A percentile compares a stretch with the other conserved stretches of the same genome.
Conservation (phyloP, 2,888 invertebrate genomes). For the Urechis unicinctus region DNA sequence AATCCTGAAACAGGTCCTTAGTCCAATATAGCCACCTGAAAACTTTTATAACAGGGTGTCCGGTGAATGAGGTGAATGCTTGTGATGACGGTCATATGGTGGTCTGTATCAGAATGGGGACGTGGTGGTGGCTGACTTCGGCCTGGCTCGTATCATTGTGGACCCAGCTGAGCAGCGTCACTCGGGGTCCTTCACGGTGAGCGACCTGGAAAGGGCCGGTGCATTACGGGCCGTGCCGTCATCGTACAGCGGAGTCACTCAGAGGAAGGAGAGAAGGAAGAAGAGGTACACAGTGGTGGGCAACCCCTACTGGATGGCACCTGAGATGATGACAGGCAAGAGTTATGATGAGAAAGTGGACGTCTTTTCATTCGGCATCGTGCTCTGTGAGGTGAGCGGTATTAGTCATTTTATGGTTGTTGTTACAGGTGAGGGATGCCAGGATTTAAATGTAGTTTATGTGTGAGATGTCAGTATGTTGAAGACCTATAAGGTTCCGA, state of each 20-base stretch:
- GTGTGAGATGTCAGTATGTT: too few relatives aligned
- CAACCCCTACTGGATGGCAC: slow-evolving; percentile 98
- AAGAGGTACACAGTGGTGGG: slow-evolving; percentile 93
- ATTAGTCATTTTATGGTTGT: neutral
- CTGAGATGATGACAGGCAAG: slow-evolving; percentile 96
- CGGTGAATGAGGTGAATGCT: too few relatives aligned
- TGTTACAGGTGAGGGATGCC: too few relatives aligned
- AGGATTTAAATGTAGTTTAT: too few relatives aligned
- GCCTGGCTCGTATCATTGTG: slow-evolving; percentile 66
- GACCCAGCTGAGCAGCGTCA: slow-evolving; percentile 6
- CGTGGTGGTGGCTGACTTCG: slow-evolving; percentile 93
- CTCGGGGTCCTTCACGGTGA: neutral
- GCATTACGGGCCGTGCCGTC: too few relatives aligned
- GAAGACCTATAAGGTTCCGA: too few relatives aligned
- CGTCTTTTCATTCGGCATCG: slow-evolving; percentile 91
- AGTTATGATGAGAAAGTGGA: slow-evolving; percentile 95
- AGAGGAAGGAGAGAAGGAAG: slow-evolving; percentile 56
- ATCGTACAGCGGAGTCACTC: too few relatives aligned
- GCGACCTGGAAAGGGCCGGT: neutral
- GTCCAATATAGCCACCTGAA: too few relatives aligned
- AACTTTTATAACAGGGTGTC: too few relatives aligned
- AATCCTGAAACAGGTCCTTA: too few relatives aligned
- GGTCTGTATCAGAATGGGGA: slow-evolving; percentile 66
- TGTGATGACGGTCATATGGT: too few relatives aligned
- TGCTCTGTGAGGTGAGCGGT: slow-evolving; percentile 78